Evolutionary conservation across 2,888 invertebrate species (phyloP).

Genomic region (Shargacucullia verbasci): DNA sequence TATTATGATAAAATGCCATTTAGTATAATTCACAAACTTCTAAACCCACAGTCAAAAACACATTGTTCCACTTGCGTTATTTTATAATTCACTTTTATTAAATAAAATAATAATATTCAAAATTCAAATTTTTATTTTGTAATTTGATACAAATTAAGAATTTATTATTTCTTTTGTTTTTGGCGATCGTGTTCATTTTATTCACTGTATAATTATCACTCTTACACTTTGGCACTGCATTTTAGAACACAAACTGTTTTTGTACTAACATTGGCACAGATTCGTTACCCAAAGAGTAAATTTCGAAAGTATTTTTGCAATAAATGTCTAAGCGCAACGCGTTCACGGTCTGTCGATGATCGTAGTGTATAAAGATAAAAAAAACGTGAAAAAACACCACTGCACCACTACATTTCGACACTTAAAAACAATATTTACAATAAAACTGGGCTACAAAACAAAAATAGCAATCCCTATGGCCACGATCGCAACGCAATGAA

Average conservation of each 20-base stretch:
- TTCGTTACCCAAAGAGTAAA: conserved; percentile 44
- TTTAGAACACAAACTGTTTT: conserved; percentile 62
- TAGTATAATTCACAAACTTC: conserved; percentile 48
- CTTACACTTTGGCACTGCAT: conserved; percentile 68
- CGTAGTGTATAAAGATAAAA: conserved; percentile 56
- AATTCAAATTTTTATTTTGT: conserved; percentile 24
- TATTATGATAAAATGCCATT: conserved; percentile 70
- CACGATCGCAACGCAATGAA: conserved; percentile 42
- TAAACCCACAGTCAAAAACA: conserved; percentile 25
- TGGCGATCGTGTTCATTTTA: conserved; percentile 6
- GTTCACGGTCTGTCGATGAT: conserved; percentile 65
- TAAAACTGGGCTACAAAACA: conserved; percentile 82
- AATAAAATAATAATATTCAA: conserved; percentile 13
- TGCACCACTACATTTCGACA: conserved; percentile 74
- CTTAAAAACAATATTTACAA: conserved; percentile 84
- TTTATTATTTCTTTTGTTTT: conserved; percentile 18
- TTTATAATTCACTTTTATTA: background rate
- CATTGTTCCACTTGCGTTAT: background rate
- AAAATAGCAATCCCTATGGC: conserved; percentile 77
- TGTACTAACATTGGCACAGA: conserved; percentile 68
- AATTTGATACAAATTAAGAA: conserved; percentile 8
- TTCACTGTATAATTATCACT: conserved; percentile 23
- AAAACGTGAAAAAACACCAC: conserved; percentile 60
- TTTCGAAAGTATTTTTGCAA: conserved; percentile 69
- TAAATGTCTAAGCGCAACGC: conserved; percentile 50